Evolutionary conservation across 2,113 vertebrate species (phyloP), one percentile per base, ranked within the genome.

Genomic region (Gadus macrocephalus): DNA sequence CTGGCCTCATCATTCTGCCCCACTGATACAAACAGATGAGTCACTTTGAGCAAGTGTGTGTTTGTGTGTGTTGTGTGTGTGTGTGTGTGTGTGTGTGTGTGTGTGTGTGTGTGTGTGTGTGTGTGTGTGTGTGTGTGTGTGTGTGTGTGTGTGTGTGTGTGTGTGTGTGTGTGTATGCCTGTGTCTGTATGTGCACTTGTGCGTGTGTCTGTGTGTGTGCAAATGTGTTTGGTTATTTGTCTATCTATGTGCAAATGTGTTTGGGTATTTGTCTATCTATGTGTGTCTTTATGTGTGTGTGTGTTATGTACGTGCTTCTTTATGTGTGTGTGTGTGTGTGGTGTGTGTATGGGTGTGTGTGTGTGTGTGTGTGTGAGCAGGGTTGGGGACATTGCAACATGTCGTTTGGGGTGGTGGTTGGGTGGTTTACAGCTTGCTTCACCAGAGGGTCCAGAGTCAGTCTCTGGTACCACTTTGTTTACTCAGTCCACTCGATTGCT

Each of bases 381-480:
- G 42, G 42, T 49, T 49, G 42, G 9, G 12, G 42, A 49, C 42
- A 49, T 78, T 77, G 84, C 73, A 76, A 84, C 73, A 71, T 49
- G 38, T 42, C 38, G 38, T 49, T 49, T 9, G 12, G 12, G 42
- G 42, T 49, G 42, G 75, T 16, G 69, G 75, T 22, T 71, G 62
- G 70, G 70, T 49, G 60, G 59, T 72, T 82, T 80, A 85, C 77
- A 74, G 72, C 62, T 66, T 15, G 19, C 70, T 64, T 72, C 69
- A 73, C 75, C 78, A 64, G 11, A 6, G 69, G 77, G 86, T 87
- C 72, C 88, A 87, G 85, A 88, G 86, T 89, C 80, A 12, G 56
- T 72, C 69, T 78, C 17, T 49, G 7, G 42, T 9, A 4, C 59
- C 72, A 68, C 74, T 58, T 69, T 88, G 84, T 87, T 86, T 87